Evolutionary conservation across 2,113 vertebrate species (phyloP), one percentile per base, ranked within the genome.

Genomic region (Synodontis membranacea): DNA sequence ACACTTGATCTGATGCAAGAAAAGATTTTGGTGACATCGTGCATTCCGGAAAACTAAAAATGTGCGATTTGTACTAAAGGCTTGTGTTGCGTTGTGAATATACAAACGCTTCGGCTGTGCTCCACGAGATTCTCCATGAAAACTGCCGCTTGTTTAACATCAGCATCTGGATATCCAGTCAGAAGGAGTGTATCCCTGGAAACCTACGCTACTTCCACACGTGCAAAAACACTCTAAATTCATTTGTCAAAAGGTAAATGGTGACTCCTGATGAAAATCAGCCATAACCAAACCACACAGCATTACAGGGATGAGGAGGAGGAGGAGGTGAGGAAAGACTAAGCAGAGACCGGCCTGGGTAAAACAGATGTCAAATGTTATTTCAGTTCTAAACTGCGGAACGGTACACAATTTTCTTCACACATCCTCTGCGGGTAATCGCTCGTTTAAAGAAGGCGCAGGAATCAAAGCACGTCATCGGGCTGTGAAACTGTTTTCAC

Each of bases 381-480:
- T 48, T 66, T 64, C 7, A 44, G 39, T 31, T 48, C 48, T 64
- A 60, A 64, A 42, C 58, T 64, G 58, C n/a, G n/a, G 39, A 60
- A 78, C 83, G 46, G n/a, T 62, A 48, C 42, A n/a, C 28, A n/a
- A 10, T n/a, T 25, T 44, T n/a, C 4, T 48, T 10, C 58, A 68
- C 34, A 34, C 31, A 56, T 66, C 5, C 52, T 21, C 31, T 17
- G 68, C 19, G 66, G 62, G 56, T 74, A 56, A 34, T 72, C 31
- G 25, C 39, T 46, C 74, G 11, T 86, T 70, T 70, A 68, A 86
- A 80, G 25, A 44, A 72, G 37, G 34, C 10, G 17, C 62, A 66
- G 62, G 19, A 31, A 86, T 48, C 58, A 50, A 64, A 64, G 37
- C 31, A 12, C 25, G 5, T 19, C 34, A 42, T 50, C 76, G 31